A percentile compares a stretch with the other conserved stretches of the same genome.
phyloP scores from a whole-genome alignment of 2,113 vertebrate species.

The Carollia perspicillata region DNA sequence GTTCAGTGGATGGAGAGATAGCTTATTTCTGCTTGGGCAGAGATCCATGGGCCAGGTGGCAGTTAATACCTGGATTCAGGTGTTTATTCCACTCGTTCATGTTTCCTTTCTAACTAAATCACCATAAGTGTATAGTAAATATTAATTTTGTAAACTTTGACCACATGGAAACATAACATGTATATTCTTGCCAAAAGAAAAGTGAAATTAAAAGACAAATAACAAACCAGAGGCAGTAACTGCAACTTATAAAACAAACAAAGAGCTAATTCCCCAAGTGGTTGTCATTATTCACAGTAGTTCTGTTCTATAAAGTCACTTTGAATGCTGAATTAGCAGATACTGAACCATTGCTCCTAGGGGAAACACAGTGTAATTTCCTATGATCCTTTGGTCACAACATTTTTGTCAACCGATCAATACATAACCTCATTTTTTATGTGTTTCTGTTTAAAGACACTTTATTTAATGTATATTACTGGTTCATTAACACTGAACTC shows the following conservation, averaged over 20 bases:
- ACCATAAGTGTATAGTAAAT: neutral
- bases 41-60: neutral
- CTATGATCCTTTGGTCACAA: neutral
- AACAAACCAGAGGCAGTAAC: neutral
- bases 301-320: neutral
- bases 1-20: neutral
- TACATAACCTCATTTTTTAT: neutral
- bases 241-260: neutral
- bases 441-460: neutral
- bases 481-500: neutral
- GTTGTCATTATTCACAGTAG: neutral
- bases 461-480: neutral
- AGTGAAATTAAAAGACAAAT: constrained; percentile 7
- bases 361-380: neutral
- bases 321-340: neutral
- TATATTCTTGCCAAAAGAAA: neutral
- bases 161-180: neutral
- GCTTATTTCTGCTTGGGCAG: neutral
- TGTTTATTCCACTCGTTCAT: neutral
- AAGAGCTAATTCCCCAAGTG: neutral
- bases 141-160: neutral
- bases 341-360: neutral
- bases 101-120: neutral
- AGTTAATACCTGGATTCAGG: neutral
- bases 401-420: neutral